A percentile compares a stretch with the other conserved stretches of the same genome.
phyloP scores from a whole-genome alignment of 2,888 invertebrate genomes.

The Parthenolecanium corni region DNA sequence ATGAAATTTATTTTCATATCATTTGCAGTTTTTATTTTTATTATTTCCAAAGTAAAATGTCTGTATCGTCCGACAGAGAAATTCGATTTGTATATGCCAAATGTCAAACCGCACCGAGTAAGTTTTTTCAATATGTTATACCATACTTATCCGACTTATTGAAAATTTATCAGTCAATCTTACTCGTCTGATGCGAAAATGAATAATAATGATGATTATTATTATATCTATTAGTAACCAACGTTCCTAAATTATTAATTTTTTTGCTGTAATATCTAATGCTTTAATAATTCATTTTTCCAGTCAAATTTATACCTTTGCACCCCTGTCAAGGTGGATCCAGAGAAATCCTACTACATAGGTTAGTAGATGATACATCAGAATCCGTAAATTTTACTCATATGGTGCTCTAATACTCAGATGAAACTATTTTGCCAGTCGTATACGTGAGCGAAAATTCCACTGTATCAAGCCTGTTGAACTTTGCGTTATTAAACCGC shows the following conservation, averaged over 20 bases:
- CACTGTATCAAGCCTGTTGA: no score
- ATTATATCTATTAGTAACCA: no score
- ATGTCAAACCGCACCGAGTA: slow-evolving; percentile 15
- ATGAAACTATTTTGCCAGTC: no score
- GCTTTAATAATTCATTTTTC: slow-evolving; percentile 43
- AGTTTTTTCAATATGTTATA: not conserved
- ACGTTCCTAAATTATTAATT: no score
- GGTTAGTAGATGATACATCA: slow-evolving; percentile 44
- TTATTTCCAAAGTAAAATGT: no score
- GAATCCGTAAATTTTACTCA: slow-evolving; percentile 1
- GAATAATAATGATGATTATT: not conserved
- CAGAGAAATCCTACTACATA: slow-evolving; percentile 64
- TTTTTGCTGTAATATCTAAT: no score
- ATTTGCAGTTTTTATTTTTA: no score
- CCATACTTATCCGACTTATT: not conserved
- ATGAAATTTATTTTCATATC: no score
- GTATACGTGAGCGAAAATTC: no score
- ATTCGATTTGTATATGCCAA: slow-evolving; percentile 39
- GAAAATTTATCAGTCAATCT: not conserved
- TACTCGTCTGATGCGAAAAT: not conserved
- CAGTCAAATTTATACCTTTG: slow-evolving; percentile 87
- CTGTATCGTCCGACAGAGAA: no score
- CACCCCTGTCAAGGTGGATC: slow-evolving; percentile 74
- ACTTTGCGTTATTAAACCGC: no score
- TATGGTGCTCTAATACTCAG: not conserved